phyloP scores from a whole-genome alignment of 2,113 vertebrate species.

The Anguilla rostrata region DNA sequence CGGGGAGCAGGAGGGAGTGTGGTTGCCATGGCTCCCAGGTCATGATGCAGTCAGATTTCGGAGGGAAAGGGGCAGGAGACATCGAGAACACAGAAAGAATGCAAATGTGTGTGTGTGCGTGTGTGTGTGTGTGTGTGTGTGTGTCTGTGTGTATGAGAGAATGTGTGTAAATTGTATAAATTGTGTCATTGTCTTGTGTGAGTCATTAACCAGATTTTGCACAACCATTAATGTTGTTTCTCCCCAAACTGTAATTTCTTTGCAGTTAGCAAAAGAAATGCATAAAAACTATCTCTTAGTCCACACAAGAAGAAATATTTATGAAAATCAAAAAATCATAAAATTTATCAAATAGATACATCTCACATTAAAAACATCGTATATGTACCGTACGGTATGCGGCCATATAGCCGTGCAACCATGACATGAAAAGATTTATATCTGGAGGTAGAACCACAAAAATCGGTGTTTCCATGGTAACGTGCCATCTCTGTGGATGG shows the following conservation, averaged over 20 bases:
- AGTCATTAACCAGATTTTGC: background rate
- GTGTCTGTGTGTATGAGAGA: too few relatives aligned
- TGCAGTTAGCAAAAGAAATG: background rate
- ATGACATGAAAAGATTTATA: background rate
- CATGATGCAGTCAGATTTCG: slow-evolving; percentile 43
- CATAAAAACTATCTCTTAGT: background rate
- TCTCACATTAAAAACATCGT: background rate
- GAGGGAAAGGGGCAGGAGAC: slow-evolving; percentile 36
- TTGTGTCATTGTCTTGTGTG: background rate
- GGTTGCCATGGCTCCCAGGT: slow-evolving; percentile 59
- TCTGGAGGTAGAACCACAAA: background rate
- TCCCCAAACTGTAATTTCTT: background rate
- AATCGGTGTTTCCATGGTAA: slow-evolving; percentile 4
- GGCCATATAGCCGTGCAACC: background rate
- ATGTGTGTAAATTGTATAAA: background rate
- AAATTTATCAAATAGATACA: background rate
- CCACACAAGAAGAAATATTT: background rate
- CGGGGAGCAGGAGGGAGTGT: slow-evolving; percentile 37
- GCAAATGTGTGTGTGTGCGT: background rate
- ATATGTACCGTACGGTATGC: background rate
- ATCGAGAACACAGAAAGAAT: slow-evolving; percentile 39
- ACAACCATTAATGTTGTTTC: background rate
- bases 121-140: background rate
- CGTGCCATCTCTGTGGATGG: background rate
- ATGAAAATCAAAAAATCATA: background rate